Evolutionary conservation across 2,888 invertebrate genomes (phyloP), one percentile per base, ranked within the genome.

Genomic region (Agrochola macilenta): DNA sequence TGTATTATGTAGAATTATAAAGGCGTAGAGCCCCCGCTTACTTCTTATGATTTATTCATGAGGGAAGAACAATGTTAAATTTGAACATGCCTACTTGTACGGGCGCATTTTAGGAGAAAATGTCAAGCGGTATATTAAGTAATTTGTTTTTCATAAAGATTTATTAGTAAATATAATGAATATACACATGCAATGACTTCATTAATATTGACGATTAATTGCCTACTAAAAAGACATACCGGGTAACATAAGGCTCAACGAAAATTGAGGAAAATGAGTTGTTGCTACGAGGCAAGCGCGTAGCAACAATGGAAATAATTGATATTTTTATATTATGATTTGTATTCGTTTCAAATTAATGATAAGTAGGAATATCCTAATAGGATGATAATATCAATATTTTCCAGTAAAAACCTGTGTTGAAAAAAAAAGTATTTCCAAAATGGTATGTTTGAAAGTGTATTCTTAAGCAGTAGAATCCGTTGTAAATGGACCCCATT

Each of bases 1-100:
- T 96, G 96, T 96, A 96, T 96, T 96, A 96, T 95, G 95, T 95
- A 95, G 96, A 95, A 96, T 96, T 96, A 96, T 95, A 95, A 96
- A 95, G 95, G 96, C 95, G 94, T 91, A 91, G 93, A 93, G 94
- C 93, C 95, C 46, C 91, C 93, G 95, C 94, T 95, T 93, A 95
- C 93, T 95, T 95, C 95, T 95, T 95, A 96, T 96, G 96, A 96
- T 96, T 96, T 96, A 96, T 96, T 96, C 96, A 96, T 96, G 95
- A 96, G 94, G 88, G 90, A 90, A 92, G 93, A 93, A 91, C 93
- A 93, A 93, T 93, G 95, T 93, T 93, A 94, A 95, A 96, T 96
- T 96, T 95, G 95, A 95, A 94, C 95, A 95, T 93, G 95, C 95
- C 94, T 92, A 92, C 93, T 94, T 91, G 93, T 91, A 87, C 88